Evolutionary conservation across 2,113 vertebrate species (phyloP), one percentile per base, ranked within the genome.

Genomic region (Eupsittula cactorum): DNA sequence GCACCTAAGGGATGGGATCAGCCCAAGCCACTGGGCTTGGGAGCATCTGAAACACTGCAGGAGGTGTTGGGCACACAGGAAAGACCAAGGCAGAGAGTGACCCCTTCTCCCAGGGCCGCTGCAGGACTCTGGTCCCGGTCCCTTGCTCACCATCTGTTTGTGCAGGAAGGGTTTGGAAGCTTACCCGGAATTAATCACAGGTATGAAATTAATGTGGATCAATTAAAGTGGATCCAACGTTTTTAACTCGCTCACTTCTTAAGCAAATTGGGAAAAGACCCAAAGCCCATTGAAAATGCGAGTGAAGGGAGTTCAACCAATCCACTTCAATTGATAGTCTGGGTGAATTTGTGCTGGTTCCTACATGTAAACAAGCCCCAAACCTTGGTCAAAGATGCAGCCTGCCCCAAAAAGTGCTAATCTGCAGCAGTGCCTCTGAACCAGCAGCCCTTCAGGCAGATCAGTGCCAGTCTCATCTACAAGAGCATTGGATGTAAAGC

Each of bases 1-100:
- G 0, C 53, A 12, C 42, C 55, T 4, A 7, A 39, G 10, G 68
- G 57, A 27, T 1, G 31, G 27, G 55, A 3, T 41, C 92, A 76
- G 82, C 49, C 59, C 17, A 0, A 1, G 28, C 42, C 70, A 4
- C 21, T 6, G 82, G 44, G 49, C 15, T 37, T 1, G 1, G 39
- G 67, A 77, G 76, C 33, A 39, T 5, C 67, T 49, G 74, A 27
- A 65, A 17, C 0, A 0, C 6, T 7, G 88, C 87, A 64, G 67
- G 35, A 78, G 67, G 1, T 44, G 73, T 9, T 13, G 67, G 67
- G 62, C 21, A 23, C 44, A 3, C 13, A 10, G 65, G 42, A 7
- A 14, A 63, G 53, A 59, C 31, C 1, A 5, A 49, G 71, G 67
- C 28, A 64, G 21, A n/a, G 44, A 44, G 60, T 27, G 35, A 8